Base-by-base conservation (phyloP, 2,888 invertebrate species). In the Eueremaeus valkanovi region DNA sequence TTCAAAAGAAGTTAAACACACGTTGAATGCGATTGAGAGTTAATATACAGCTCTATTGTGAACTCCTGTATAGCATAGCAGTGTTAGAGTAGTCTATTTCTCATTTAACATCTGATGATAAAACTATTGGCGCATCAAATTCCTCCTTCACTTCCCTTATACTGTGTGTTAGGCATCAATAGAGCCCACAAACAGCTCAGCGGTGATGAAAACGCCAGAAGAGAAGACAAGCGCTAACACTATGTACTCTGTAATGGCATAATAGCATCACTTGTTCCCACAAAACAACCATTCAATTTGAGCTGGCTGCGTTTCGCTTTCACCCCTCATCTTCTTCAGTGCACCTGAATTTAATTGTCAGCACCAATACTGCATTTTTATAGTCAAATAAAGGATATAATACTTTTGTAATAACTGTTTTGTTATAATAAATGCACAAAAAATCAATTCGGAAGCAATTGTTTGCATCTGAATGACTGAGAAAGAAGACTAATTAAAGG, bases 51-150 rank as follows among this genome's bases (percentile, higher is more conserved):
- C n/a, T n/a, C n/a, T 45, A 8, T 8, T 45, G 5, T 3, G 42
- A 45, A 13, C 5, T 16, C 42, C 13, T 16, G 16, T 18, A 45
- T 45, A 16, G 13, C 16, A 45, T 16, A 45, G 13, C 16, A 45
- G 42, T 40, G 40, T 9, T 2, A 45, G 42, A 45, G 13, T 13
- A 45, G 42, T 16, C 16, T 45, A 45, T 45, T 45, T 45, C 42
- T 45, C 42, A 13, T 45, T 45, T 45, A 45, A 45, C 42, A 45
- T 45, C 18, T 45, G 42, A 45, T 45, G 42, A 45, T 45, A 45
- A 27, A 21, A 55, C 55, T 55, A 55, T 55, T 55, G 55, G 55
- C 21, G 24, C 55, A 27, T 55, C 55, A 55, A 55, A 55, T 55
- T 55, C 55, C 21, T 21, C 11, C 55, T 55, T 55, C 21, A 24